A percentile compares a stretch with the other conserved stretches of the same genome.
These are phyloP conservation scores for Daboia siamensis DNA, from an alignment of 2,113 vertebrate genomes.

Conservation along the genomic window DNA sequence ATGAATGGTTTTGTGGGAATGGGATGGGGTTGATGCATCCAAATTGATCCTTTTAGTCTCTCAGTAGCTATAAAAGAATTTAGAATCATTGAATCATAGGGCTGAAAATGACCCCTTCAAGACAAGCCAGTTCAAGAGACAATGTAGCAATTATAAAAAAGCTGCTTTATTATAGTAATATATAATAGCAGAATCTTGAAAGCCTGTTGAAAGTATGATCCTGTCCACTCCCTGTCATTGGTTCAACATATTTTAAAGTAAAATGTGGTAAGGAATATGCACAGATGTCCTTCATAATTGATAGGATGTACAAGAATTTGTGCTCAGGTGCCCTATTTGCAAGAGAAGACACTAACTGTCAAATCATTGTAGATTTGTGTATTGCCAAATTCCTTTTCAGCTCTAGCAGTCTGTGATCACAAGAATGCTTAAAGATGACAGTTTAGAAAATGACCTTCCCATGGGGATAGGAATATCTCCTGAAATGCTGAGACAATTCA, in stretches of 20 bases:
- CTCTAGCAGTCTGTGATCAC: conserved; percentile 29
- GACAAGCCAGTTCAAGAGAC: not conserved
- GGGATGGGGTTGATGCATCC: not conserved
- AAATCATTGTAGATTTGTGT: conserved; percentile 41
- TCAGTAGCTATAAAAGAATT: not conserved
- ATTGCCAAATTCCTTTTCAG: conserved; percentile 28
- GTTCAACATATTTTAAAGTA: not conserved
- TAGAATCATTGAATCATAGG: not conserved
- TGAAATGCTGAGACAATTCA: conserved; percentile 54
- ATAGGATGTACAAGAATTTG: not conserved
- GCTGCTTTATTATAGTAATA: not conserved
- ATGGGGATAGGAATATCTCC: conserved; percentile 30
- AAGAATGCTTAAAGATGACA: conserved; percentile 26
- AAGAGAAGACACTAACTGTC: not conserved
- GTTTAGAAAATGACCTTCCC: conserved; percentile 44
- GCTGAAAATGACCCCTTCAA: not conserved
- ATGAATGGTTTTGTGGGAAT: not conserved
- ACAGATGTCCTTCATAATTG: not conserved
- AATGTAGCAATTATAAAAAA: not conserved
- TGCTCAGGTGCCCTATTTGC: not conserved
- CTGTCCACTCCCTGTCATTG: not conserved
- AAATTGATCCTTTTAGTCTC: not conserved
- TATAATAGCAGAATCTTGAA: not conserved
- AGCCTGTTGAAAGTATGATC: not conserved
- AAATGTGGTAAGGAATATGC: not conserved